phyloP scores from a whole-genome alignment of 2,888 invertebrate species.

The Apomyelois bistriatella region DNA sequence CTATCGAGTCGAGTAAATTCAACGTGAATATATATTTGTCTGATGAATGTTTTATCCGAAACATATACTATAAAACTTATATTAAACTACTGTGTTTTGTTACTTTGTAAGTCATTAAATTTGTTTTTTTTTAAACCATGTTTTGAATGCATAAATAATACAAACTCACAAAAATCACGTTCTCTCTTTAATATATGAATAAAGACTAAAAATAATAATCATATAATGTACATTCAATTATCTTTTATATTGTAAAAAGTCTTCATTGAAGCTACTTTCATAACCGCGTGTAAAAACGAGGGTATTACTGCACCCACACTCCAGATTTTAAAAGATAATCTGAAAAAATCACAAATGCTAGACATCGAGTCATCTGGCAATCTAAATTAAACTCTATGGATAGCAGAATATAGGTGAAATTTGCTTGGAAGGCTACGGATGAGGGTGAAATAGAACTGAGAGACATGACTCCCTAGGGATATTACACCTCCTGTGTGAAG shows the following conservation, averaged over 20 bases:
- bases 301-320: constrained; percentile 17
- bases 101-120: too few species aligned
- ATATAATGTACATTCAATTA: too few species aligned
- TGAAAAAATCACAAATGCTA: constrained; percentile 18
- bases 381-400: background rate
- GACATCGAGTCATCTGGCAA: background rate
- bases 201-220: too few species aligned
- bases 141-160: too few species aligned
- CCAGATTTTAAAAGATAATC: constrained; percentile 21
- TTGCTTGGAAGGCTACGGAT: background rate
- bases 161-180: too few species aligned
- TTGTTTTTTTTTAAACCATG: too few species aligned
- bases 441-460: background rate
- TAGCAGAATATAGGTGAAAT: background rate
- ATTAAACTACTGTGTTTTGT: too few species aligned
- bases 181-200: too few species aligned
- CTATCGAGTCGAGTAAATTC: too few species aligned
- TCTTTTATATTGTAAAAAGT: background rate
- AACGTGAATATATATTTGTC: too few species aligned
- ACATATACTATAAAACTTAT: too few species aligned
- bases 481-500: constrained; percentile 6
- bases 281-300: background rate
- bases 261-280: background rate
- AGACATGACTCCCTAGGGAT: background rate
- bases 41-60: too few species aligned